Conservation (phyloP, 2,888 invertebrate genomes). For the Cheiracanthium punctorium region DNA sequence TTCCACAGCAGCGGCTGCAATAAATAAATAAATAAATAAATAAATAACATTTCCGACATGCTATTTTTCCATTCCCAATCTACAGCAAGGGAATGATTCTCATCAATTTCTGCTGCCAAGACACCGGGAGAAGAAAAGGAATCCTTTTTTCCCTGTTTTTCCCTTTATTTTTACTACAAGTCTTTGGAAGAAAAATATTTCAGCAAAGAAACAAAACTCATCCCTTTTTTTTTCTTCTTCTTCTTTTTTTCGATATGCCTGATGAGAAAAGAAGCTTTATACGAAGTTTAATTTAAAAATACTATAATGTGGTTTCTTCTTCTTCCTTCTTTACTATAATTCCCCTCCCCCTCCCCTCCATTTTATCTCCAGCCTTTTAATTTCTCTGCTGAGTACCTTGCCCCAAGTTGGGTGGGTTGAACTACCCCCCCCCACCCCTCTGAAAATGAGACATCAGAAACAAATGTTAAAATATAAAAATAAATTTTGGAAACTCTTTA, state of each 20-base stretch:
- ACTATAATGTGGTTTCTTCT: conserved; percentile 63
- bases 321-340: too few relatives aligned
- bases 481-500: conserved; percentile 67
- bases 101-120: conserved; percentile 68
- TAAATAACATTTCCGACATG: conserved; percentile 62
- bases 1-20: conserved; percentile 63
- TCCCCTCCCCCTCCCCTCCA: not conserved
- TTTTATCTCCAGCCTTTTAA: conserved; percentile 6
- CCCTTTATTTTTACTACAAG: conserved; percentile 44
- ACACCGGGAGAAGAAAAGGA: conserved; percentile 54
- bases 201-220: conserved; percentile 42
- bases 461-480: conserved; percentile 68
- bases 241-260: conserved; percentile 48
- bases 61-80: conserved; percentile 70
- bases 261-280: conserved; percentile 63
- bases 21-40: conserved; percentile 37
- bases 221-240: conserved; percentile 28
- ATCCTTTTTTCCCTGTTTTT: conserved; percentile 51
- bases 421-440: conserved; percentile 15
- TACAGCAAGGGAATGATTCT: conserved; percentile 65
- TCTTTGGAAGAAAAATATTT: conserved; percentile 59
- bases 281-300: conserved; percentile 65
- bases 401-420: conserved; percentile 5
- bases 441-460: conserved; percentile 67
- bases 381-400: conserved; percentile 44